phyloP scores from a whole-genome alignment of 2,888 invertebrate genomes.

The Tuta absoluta region DNA sequence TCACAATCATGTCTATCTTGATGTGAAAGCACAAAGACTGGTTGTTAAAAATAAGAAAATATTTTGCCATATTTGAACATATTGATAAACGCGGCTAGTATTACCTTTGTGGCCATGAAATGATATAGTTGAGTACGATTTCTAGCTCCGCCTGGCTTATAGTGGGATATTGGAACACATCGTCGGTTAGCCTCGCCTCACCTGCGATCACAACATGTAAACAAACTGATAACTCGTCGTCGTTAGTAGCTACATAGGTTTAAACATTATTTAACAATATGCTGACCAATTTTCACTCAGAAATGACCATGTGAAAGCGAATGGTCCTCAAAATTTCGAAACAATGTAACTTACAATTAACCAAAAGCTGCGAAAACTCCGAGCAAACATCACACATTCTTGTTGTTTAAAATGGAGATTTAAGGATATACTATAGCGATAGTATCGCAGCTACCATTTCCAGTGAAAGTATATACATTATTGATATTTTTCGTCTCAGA shows the following conservation, averaged over 20 bases:
- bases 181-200: constrained; percentile 89
- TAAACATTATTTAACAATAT: constrained; percentile 7
- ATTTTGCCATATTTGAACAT: neutral
- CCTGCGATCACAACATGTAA: constrained; percentile 82
- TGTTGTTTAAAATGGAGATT: constrained; percentile 76
- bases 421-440: constrained; percentile 71
- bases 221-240: neutral
- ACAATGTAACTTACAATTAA: constrained; percentile 82
- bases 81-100: constrained; percentile 1
- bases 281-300: constrained; percentile 35
- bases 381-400: constrained; percentile 95
- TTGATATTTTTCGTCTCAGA: constrained; percentile 76
- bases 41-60: neutral
- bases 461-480: constrained; percentile 71
- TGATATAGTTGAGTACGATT: constrained; percentile 90
- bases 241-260: neutral
- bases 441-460: constrained; percentile 66
- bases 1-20: neutral
- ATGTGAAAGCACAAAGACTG: neutral
- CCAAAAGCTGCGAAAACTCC: constrained; percentile 95
- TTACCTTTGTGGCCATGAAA: constrained; percentile 94
- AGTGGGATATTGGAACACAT: constrained; percentile 87
- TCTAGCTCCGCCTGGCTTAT: constrained; percentile 91
- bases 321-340: constrained; percentile 65
- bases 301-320: constrained; percentile 44